Base-by-base conservation (phyloP, 2,797 vertebrate genomes). In the Cyclura pinguis region DNA sequence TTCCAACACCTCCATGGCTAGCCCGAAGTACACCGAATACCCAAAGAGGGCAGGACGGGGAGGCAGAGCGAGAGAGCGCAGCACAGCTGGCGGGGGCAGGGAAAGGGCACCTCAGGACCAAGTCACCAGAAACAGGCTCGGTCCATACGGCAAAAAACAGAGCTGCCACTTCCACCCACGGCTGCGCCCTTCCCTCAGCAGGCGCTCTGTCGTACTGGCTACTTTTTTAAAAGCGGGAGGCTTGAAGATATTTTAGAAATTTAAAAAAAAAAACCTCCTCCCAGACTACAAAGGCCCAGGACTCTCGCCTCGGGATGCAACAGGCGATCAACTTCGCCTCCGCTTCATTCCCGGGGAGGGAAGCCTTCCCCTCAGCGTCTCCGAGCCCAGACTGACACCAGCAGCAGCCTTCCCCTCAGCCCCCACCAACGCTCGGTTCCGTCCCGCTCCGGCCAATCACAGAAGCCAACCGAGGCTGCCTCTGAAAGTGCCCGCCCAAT, bases 1-100 rank as follows among this genome's bases (percentile, higher is more conserved):
- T 93, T 99, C 98, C 97, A 99, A 96, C 96, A 98, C 98, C 95
- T 99, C 98, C 99, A 99, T 99, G 95, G 81, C 72, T 93, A 93
- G 74, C 69, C 64, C 69, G 67, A 73, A 76, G 12, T 74, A 20
- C 88, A 80, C 14, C n/a, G 8, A 6, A 38, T 3, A 72, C 62
- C 16, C 59, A 24, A 81, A 4, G 9, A 18, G 29, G 47, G 0
- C 9, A 0, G 24, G 35, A 16, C 6, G 50, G 5, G 4, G 52
- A 1, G 4, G 22, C 29, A 18, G 8, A 47, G 62, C 52, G 20
- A 35, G 24, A 3, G 42, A 67, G 87, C 6, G 62, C 55, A 57
- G 16, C 12, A 57, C 12, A 55, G 12, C 8, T 9, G 13, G 12
- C 8, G 1, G 55, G 13, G 9, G 67, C 27, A 9, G 9, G 5